A percentile compares a stretch with the other conserved stretches of the same genome.
Conservation (phyloP, 2,888 invertebrate species). For the Zootermopsis nevadensis region DNA sequence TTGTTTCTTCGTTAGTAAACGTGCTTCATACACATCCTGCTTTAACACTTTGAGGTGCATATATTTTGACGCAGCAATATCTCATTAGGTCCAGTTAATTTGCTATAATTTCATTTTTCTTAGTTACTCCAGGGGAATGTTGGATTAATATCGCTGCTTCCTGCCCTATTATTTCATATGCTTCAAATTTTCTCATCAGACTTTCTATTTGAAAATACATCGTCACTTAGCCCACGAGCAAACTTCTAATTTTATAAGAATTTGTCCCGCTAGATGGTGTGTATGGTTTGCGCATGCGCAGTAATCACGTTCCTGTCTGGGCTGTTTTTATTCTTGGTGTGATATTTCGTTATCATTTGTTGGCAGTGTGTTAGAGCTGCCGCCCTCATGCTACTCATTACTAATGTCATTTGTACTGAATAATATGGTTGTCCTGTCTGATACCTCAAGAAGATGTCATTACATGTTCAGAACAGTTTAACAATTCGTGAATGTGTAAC, state of each 20-base stretch:
- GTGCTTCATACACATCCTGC: background rate
- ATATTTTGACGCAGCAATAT: too few species aligned
- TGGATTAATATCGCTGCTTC: too few species aligned
- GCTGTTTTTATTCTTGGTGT: background rate
- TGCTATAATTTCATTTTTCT: too few species aligned
- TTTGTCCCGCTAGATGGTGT: background rate
- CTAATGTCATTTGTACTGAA: background rate
- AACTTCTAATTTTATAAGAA: too few species aligned
- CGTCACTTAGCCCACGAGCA: too few species aligned
- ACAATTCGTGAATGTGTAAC: background rate
- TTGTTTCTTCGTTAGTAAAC: background rate
- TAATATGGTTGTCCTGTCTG: background rate
- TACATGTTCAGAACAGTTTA: background rate
- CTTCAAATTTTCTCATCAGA: too few species aligned
- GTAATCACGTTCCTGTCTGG: background rate
- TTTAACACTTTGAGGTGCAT: too few species aligned
- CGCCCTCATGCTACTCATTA: background rate
- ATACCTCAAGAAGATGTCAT: background rate
- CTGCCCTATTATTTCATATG: too few species aligned
- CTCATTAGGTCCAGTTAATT: too few species aligned
- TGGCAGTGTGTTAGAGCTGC: background rate
- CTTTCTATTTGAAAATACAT: too few species aligned
- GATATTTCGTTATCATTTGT: background rate
- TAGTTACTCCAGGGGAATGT: too few species aligned
- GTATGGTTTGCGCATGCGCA: background rate